These are phyloP conservation scores for Aphelinus atriplicis DNA, from an alignment of 1,140 invertebrate species.

Conservation along the genomic window DNA sequence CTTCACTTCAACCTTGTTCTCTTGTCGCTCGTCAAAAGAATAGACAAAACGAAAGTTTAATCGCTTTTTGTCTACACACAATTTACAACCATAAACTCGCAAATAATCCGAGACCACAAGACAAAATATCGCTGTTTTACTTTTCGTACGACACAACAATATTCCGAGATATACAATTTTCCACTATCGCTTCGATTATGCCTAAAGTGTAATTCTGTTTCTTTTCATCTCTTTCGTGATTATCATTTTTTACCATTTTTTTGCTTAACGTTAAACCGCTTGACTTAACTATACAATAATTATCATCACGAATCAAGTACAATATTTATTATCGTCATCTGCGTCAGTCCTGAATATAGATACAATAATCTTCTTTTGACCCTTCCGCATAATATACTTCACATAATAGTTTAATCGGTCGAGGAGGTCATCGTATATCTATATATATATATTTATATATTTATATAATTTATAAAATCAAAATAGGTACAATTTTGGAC, in stretches of 20 bases:
- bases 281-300: slow-evolving; percentile 64
- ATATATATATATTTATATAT: slow-evolving; percentile 60
- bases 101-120: slow-evolving; percentile 32
- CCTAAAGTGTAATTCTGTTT: slow-evolving; percentile 22
- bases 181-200: not conserved
- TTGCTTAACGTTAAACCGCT: slow-evolving; percentile 34
- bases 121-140: slow-evolving; percentile 13
- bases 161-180: slow-evolving; percentile 30
- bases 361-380: slow-evolving; percentile 62
- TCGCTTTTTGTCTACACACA: slow-evolving; percentile 28
- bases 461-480: slow-evolving; percentile 67
- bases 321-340: slow-evolving; percentile 47
- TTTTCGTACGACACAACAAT: slow-evolving; percentile 20
- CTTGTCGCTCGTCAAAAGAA: slow-evolving; percentile 13
- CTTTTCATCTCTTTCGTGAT: slow-evolving; percentile 36
- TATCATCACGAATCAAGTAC: slow-evolving; percentile 61
- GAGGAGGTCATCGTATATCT: slow-evolving; percentile 63
- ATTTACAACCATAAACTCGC: slow-evolving; percentile 38
- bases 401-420: slow-evolving; percentile 59
- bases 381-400: slow-evolving; percentile 55
- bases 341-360: slow-evolving; percentile 66
- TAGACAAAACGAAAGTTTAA: slow-evolving; percentile 17
- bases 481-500: slow-evolving; percentile 68
- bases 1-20: slow-evolving; percentile 4
- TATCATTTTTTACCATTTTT: slow-evolving; percentile 34